phyloP scores from a whole-genome alignment of 2,113 vertebrate species.

The Perca fluviatilis region DNA sequence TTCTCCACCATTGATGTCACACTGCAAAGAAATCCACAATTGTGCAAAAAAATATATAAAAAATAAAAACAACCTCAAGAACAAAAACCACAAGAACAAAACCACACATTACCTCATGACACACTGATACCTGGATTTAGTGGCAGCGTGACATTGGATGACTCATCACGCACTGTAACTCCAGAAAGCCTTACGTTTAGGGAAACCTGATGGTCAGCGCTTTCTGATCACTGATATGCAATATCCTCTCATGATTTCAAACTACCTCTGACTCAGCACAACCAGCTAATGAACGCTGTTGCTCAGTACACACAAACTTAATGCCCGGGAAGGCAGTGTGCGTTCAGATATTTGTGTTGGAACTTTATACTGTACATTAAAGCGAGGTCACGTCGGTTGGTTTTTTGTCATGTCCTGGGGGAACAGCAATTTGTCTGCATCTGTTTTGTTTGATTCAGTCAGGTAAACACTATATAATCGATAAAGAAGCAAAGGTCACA shows the following conservation, averaged over 20 bases:
- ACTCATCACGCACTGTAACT: slow-evolving; percentile 77
- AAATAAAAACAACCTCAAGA: slow-evolving; percentile 68
- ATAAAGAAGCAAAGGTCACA: slow-evolving; percentile 23
- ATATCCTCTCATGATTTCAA: slow-evolving; percentile 90
- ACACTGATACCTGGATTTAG: slow-evolving; percentile 83
- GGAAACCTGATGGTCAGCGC: slow-evolving; percentile 83
- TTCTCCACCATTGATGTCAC: slow-evolving; percentile 32
- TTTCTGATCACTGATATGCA: slow-evolving; percentile 90
- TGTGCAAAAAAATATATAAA: too few species aligned
- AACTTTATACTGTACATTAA: slow-evolving; percentile 43
- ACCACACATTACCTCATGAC: slow-evolving; percentile 90
- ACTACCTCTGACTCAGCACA: slow-evolving; percentile 94
- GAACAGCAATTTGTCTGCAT: slow-evolving; percentile 16
- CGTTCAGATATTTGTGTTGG: slow-evolving; percentile 35
- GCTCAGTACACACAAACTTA: slow-evolving; percentile 78
- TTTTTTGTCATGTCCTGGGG: slow-evolving; percentile 19
- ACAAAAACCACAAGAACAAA: slow-evolving; percentile 71
- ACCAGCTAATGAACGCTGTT: slow-evolving; percentile 89
- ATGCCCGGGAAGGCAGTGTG: slow-evolving; percentile 84
- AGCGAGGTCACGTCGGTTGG: slow-evolving; percentile 44
- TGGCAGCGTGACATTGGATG: slow-evolving; percentile 85
- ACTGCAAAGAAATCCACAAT: slow-evolving; percentile 65
- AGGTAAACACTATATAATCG: not conserved
- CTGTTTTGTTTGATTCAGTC: slow-evolving; percentile 29
- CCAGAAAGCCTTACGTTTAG: slow-evolving; percentile 50